Conservation (phyloP, 2,888 invertebrate genomes). For the Drosophila rellima region DNA sequence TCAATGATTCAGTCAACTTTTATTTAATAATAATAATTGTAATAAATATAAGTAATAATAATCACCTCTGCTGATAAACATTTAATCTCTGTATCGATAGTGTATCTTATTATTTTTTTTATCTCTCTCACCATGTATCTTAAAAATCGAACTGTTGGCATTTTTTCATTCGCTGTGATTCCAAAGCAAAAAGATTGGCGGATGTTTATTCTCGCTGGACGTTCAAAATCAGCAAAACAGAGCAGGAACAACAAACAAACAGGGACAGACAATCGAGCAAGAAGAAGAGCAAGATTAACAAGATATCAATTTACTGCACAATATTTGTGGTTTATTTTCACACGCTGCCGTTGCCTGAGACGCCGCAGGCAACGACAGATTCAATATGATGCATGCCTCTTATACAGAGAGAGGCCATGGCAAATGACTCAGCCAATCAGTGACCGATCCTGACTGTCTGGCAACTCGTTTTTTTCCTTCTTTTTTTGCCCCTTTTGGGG, state of each 20-base stretch:
- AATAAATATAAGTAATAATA: background rate
- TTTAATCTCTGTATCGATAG: background rate
- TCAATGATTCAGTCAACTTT: too few relatives aligned
- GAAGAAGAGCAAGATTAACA: conserved; percentile 45
- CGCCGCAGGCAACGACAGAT: conserved; percentile 41
- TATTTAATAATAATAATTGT: background rate
- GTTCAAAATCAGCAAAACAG: conserved; percentile 43
- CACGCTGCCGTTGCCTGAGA: conserved; percentile 52
- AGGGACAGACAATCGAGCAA: conserved; percentile 27
- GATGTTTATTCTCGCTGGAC: conserved; percentile 65
- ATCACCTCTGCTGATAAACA: background rate
- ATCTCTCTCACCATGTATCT: background rate
- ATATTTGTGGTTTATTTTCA: conserved; percentile 64
- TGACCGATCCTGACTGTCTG: conserved; percentile 19
- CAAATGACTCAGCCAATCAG: conserved; percentile 47
- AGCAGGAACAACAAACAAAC: conserved; percentile 23
- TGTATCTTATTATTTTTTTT: too few relatives aligned
- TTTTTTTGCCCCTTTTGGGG: background rate
- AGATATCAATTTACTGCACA: conserved; percentile 63
- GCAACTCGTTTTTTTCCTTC: conserved; percentile 7
- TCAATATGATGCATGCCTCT: conserved; percentile 57
- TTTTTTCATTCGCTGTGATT: conserved; percentile 35
- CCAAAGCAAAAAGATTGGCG: conserved; percentile 39
- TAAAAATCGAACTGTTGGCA: conserved; percentile 31
- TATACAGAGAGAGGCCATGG: conserved; percentile 5